These are phyloP conservation scores for Muscicapa striata DNA, from an alignment of 2,797 vertebrate genomes.

Conservation along the genomic window DNA sequence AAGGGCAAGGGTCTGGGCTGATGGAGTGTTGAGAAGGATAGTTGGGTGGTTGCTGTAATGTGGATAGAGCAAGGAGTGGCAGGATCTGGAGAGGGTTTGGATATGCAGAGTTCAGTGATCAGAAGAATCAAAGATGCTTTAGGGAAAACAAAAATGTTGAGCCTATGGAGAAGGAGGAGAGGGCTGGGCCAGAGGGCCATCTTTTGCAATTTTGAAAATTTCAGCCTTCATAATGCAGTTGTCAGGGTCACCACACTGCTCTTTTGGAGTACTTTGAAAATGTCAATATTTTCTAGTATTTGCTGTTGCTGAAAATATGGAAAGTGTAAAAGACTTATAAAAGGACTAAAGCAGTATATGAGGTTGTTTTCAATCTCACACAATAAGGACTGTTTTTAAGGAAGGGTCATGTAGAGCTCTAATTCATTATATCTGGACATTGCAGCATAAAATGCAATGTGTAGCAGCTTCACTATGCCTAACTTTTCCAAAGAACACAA, in stretches of 20 bases:
- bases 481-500: neutral
- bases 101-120: neutral
- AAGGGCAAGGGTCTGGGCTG: neutral
- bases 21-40: neutral
- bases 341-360: neutral
- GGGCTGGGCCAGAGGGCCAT: neutral
- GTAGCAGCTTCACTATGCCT: neutral
- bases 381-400: neutral
- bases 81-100: neutral
- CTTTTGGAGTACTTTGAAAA: slow-evolving; percentile 13
- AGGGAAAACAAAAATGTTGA: neutral
- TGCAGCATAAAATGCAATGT: neutral
- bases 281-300: neutral
- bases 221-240: neutral
- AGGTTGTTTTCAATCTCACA: neutral
- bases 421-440: neutral
- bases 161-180: neutral
- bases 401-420: neutral
- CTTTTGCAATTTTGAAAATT: neutral
- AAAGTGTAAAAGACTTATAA: neutral
- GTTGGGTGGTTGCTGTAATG: neutral
- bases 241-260: neutral
- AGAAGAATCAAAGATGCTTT: neutral
- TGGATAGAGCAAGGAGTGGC: neutral
- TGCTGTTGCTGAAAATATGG: neutral